phyloP scores from a whole-genome alignment of 2,113 vertebrate species.

The Reinhardtius hippoglossoides region DNA sequence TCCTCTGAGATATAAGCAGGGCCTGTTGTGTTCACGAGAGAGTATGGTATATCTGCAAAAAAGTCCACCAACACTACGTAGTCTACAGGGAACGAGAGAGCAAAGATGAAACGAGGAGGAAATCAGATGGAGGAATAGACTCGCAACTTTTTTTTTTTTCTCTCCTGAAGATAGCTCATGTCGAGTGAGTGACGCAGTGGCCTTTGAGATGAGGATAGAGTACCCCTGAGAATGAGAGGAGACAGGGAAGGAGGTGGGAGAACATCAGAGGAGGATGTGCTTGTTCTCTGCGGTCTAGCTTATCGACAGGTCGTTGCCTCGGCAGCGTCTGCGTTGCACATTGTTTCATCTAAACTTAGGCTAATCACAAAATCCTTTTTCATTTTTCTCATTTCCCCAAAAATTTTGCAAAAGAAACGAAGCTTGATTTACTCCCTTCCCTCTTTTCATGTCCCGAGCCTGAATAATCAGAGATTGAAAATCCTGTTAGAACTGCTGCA shows the following conservation, averaged over 20 bases:
- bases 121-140: conserved; percentile 66
- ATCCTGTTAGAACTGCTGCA: conserved; percentile 33
- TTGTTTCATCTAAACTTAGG: conserved; percentile 61
- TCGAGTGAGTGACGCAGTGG: conserved; percentile 60
- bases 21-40: conserved; percentile 61
- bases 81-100: conserved; percentile 55
- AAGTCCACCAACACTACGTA: conserved; percentile 55
- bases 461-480: conserved; percentile 28
- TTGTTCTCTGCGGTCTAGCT: conserved; percentile 38
- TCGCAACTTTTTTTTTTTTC: conserved; percentile 55
- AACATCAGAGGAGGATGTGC: conserved; percentile 55
- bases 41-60: conserved; percentile 64
- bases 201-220: conserved; percentile 64
- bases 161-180: conserved; percentile 69
- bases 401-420: conserved; percentile 28
- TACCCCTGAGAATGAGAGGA: conserved; percentile 49
- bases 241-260: conserved; percentile 25
- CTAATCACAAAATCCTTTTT: conserved; percentile 46
- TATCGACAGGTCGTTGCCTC: conserved; percentile 65
- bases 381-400: conserved; percentile 33
- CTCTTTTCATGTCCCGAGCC: conserved; percentile 4
- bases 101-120: conserved; percentile 66
- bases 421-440: conserved; percentile 18
- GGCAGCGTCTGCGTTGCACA: conserved; percentile 46
- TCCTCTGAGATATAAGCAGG: conserved; percentile 58